A percentile compares a stretch with the other conserved stretches of the same genome.
Conservation (phyloP, 2,797 vertebrate genomes). For the Sebastes taczanowskii region DNA sequence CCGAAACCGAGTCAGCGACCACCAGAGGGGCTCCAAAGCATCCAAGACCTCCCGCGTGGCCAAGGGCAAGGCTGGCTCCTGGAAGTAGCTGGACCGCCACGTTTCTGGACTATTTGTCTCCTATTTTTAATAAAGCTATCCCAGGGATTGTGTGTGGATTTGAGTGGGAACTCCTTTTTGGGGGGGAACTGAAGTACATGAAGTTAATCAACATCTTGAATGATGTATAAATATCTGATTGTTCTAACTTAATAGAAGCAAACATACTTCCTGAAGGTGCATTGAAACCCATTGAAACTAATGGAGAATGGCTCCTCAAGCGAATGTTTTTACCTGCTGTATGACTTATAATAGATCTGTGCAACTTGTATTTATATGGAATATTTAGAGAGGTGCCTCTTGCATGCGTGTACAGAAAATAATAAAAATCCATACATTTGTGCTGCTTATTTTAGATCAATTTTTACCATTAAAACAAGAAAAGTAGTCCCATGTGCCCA, state of each 20-base stretch:
- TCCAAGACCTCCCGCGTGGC: slow-evolving; percentile 72
- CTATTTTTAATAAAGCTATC: background rate
- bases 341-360: too few relatives aligned
- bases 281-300: too few relatives aligned
- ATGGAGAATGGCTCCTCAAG: too few relatives aligned
- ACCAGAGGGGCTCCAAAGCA: slow-evolving; percentile 81
- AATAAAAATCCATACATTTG: too few relatives aligned
- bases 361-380: too few relatives aligned
- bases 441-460: too few relatives aligned
- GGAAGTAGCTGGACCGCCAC: slow-evolving; percentile 69
- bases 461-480: too few relatives aligned
- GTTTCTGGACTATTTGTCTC: slow-evolving; percentile 37
- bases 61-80: slow-evolving; percentile 79
- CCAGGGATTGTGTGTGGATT: slow-evolving; percentile 15
- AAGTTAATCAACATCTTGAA: background rate
- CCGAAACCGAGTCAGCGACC: slow-evolving; percentile 83
- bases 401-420: too few relatives aligned
- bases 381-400: too few relatives aligned
- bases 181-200: background rate
- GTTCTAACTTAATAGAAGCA: background rate
- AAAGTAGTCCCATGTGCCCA: too few relatives aligned
- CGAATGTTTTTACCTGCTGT: too few relatives aligned
- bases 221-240: background rate
- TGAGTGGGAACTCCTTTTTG: background rate
- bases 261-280: too few relatives aligned